phyloP scores from a whole-genome alignment of 2,888 invertebrate genomes.

The Spodoptera picta region DNA sequence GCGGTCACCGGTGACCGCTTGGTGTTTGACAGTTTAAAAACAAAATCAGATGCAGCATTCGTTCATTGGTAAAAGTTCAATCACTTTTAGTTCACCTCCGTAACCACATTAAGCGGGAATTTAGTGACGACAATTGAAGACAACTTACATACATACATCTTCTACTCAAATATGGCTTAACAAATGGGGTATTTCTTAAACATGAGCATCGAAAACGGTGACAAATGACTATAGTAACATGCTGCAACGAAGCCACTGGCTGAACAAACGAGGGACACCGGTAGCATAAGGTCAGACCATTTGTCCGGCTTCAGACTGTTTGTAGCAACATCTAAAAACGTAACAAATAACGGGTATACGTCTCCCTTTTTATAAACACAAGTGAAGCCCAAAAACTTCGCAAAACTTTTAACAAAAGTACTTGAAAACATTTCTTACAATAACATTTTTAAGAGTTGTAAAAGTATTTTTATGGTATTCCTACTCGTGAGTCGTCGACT shows the following conservation, averaged over 20 bases:
- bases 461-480: conserved; percentile 2
- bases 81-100: too few relatives aligned
- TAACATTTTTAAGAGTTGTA: conserved; percentile 1
- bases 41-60: too few relatives aligned
- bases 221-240: background rate
- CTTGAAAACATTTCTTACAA: conserved; percentile 5
- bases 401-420: conserved; percentile 1
- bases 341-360: conserved; percentile 1
- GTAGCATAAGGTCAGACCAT: conserved; percentile 24
- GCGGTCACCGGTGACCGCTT: too few relatives aligned
- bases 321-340: conserved; percentile 22
- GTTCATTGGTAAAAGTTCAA: too few relatives aligned
- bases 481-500: too few relatives aligned
- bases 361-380: conserved; percentile 6
- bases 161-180: too few relatives aligned
- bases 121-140: too few relatives aligned
- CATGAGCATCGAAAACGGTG: background rate
- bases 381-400: conserved; percentile 11
- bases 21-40: too few relatives aligned
- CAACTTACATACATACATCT: too few relatives aligned
- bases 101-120: too few relatives aligned
- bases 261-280: conserved; percentile 3
- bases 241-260: background rate
- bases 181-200: background rate
- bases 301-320: conserved; percentile 40